Base-by-base conservation (phyloP, 1,140 invertebrate genomes). In the Cydia strobilella region DNA sequence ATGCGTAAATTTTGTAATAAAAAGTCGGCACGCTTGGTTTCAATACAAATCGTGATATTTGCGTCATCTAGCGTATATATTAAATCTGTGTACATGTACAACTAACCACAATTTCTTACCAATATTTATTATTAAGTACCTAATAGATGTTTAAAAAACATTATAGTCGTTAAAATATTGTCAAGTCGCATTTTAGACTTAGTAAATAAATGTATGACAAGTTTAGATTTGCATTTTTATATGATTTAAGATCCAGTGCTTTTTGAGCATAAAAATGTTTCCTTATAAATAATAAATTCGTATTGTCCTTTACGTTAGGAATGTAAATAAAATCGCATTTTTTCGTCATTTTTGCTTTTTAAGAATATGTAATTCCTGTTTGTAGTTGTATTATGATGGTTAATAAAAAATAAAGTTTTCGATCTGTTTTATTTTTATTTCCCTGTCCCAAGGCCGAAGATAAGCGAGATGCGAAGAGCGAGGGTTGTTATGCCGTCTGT, bases 401-500 rank as follows among this genome's bases (percentile, higher is more conserved):
- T 72, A 72, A 72, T 72, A 72, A 48, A 72, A 48, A 72, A 45
- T 18, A 18, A 48, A 72, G 35, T 72, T 15, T 72, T 72, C 45
- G 4, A 48, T 2, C 12, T 45, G 39, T 45, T 45, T 72, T 48
- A 23, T 48, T 72, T 48, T 18, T 6, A 25, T 39, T 39, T 3
- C 35, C 35, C 35, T 39, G 31, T 31, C 27, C 27, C 27, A 27
- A 2, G 2, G 27, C 27, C 27, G 31, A 35, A 5, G 31, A 27
- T 27, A 27, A 35, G 31, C 31, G 7, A 35, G 25, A 27, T 27
- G 6, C 31, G 31, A 35, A 7, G 3, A 35, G 5, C 31, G 31
- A 35, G 31, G 6, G 31, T 10, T 39, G 35, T 39, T 9, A 39
- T 39, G 35, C 35, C 35, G 35, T 10, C 35, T 39, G 35, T 10